These are phyloP conservation scores for Halcyon badia DNA, from an alignment of 2,797 vertebrate species.

Conservation along the genomic window DNA sequence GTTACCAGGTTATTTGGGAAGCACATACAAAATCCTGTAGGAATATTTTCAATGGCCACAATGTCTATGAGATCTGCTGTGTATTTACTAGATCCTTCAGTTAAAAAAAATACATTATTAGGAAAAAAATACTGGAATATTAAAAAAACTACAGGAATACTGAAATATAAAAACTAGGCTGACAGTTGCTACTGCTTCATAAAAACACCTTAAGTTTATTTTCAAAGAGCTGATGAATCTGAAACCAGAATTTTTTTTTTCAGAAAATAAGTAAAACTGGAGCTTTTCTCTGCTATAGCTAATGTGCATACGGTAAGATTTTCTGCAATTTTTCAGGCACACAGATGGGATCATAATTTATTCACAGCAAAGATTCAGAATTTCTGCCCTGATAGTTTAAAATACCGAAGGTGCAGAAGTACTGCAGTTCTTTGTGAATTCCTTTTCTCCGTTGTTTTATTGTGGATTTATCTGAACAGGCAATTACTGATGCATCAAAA, in stretches of 20 bases:
- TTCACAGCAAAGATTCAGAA: not conserved
- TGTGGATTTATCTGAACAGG: not conserved
- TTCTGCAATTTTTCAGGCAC: not conserved
- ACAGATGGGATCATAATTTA: not conserved
- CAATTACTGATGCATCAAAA: not conserved
- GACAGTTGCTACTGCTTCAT: not conserved
- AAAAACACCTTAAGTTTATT: not conserved
- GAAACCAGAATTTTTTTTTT: not conserved
- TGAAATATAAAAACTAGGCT: not conserved
- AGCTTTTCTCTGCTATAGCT: not conserved
- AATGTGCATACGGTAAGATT: not conserved
- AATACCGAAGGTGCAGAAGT: not conserved
- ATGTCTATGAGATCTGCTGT: not conserved
- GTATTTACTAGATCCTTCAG: not conserved
- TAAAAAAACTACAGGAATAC: not conserved
- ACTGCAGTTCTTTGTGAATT: not conserved
- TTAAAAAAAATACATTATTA: not conserved
- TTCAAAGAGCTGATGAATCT: not conserved
- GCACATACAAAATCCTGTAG: not conserved
- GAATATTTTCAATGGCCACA: not conserved
- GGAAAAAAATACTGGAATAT: not conserved
- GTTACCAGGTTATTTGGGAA: not conserved
- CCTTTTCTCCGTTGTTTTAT: not conserved
- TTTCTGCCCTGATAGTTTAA: not conserved
- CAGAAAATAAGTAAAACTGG: not conserved